Percentiles rank a stretch among this genome's conserved stretches.
These are phyloP conservation scores for Puffinus mauretanicus DNA, from an alignment of 2,113 vertebrate genomes.

Conservation along the genomic window DNA sequence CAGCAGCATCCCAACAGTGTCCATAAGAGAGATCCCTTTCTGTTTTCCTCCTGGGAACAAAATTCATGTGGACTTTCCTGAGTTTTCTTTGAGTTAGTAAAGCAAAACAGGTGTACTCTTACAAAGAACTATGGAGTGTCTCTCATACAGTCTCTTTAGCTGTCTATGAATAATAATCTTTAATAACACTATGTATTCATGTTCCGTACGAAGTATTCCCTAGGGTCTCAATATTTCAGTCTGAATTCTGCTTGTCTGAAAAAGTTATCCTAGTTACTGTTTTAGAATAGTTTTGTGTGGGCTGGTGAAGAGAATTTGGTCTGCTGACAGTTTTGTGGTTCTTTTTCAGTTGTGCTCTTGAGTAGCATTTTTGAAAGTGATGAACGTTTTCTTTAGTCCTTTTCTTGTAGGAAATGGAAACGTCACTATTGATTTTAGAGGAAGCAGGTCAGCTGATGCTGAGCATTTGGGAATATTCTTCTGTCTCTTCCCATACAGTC, in stretches of 20 bases:
- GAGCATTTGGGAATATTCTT: background rate
- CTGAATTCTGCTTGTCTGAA: background rate
- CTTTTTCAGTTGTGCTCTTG: background rate
- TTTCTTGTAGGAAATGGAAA: background rate
- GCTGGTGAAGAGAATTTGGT: background rate
- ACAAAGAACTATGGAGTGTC: background rate
- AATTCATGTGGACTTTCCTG: background rate
- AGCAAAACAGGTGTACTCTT: background rate
- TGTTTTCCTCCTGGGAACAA: background rate
- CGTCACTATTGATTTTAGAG: background rate
- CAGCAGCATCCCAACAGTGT: background rate
- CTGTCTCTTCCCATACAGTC: background rate
- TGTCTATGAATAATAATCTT: background rate
- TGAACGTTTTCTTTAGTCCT: background rate
- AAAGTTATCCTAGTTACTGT: background rate
- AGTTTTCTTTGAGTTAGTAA: background rate
- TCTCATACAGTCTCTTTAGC: background rate
- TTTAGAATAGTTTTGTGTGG: background rate
- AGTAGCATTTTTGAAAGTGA: background rate
- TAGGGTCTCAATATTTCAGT: background rate
- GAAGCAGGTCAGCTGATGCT: background rate
- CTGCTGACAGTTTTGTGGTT: background rate
- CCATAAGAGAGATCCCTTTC: background rate
- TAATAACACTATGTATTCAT: background rate
- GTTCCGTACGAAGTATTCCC: background rate